phyloP scores from a whole-genome alignment of 1,140 invertebrate genomes.

The Caenorhabditis inopinata region DNA sequence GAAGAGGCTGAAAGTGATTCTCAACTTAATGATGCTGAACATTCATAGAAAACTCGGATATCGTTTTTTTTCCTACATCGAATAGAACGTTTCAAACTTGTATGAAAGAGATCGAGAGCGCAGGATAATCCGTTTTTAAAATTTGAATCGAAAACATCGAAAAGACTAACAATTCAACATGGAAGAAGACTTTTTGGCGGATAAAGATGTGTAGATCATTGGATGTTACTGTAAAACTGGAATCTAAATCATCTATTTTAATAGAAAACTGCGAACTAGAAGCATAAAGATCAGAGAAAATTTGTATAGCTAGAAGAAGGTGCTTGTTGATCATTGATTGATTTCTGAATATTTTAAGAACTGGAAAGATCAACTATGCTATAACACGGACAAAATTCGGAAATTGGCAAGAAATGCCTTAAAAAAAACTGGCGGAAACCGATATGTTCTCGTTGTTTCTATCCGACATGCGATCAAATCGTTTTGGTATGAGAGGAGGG shows the following conservation, averaged over 20 bases:
- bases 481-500: not conserved
- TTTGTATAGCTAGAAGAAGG: too few relatives aligned
- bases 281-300: too few relatives aligned
- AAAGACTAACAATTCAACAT: too few relatives aligned
- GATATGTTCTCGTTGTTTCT: not conserved
- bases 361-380: too few relatives aligned
- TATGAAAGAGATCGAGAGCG: conserved; percentile 5
- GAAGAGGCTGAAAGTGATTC: not conserved
- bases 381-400: not conserved
- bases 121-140: conserved; percentile 13
- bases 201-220: too few relatives aligned
- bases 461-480: conserved; percentile 18
- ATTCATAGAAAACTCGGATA: not conserved
- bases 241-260: too few relatives aligned
- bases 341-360: too few relatives aligned
- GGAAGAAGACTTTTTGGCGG: too few relatives aligned
- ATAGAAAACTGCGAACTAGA: too few relatives aligned
- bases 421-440: not conserved
- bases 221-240: too few relatives aligned
- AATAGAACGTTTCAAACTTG: conserved; percentile 4
- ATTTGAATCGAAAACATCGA: conserved; percentile 8
- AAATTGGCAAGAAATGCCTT: conserved; percentile 1
- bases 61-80: too few relatives aligned
- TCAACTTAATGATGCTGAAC: not conserved
- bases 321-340: too few relatives aligned